Conservation (phyloP, 37 sponge, comb jelly and placozoan species). For the Cladorhizidae sp. region DNA sequence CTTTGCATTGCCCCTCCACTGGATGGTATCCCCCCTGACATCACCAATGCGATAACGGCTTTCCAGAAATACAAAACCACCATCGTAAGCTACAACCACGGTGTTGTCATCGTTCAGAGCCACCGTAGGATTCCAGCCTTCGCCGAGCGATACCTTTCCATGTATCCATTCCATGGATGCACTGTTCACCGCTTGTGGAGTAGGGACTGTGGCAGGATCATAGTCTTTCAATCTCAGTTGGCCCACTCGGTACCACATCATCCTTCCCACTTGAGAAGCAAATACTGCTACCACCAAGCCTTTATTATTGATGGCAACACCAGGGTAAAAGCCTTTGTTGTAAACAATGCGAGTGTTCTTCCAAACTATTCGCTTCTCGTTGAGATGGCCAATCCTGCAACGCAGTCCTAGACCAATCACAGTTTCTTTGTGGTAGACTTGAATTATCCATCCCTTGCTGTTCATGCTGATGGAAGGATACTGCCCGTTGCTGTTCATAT, state of each 20-base stretch:
- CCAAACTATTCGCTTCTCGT: background rate
- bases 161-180: background rate
- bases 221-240: background rate
- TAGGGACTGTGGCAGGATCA: background rate
- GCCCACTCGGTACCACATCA: background rate
- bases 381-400: constrained; percentile 2
- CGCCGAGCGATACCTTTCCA: background rate
- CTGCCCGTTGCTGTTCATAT: background rate
- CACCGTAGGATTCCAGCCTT: background rate
- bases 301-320: background rate
- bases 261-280: background rate
- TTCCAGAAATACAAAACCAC: background rate
- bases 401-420: background rate
- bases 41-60: background rate
- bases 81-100: background rate
- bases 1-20: background rate
- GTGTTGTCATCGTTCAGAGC: background rate
- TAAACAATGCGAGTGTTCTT: background rate
- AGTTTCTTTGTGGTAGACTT: constrained; percentile 11
- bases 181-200: background rate
- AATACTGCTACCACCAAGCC: constrained; percentile 3
- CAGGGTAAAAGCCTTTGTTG: constrained; percentile 8
- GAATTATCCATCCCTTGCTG: constrained; percentile 6
- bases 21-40: background rate
- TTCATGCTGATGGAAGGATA: constrained; percentile 15